Base-by-base conservation (phyloP, 2,113 vertebrate species). In the Ictalurus punctatus region DNA sequence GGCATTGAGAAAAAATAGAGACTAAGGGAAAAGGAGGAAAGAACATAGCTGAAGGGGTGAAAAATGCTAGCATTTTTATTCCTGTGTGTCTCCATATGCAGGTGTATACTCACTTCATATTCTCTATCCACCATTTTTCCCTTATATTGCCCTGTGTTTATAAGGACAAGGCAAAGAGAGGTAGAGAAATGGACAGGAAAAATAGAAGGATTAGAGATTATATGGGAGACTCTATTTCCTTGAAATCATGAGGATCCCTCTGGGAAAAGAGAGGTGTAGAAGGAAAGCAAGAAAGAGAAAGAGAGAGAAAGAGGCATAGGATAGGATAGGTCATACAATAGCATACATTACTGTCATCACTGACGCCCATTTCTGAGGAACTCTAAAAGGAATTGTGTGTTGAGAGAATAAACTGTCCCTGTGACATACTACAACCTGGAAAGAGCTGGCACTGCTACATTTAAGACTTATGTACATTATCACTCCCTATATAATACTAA, bases 291-390 rank as follows among this genome's bases (percentile, higher is more conserved):
- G 5, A 25, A 13, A 84, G 19, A 61, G 5, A 23, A 14, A 65
- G 73, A 61, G 67, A 71, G 58, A 61, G 56, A 87, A 52, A 84
- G 54, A 65, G 52, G 63, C 71, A 59, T 9, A 52, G 48, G 9
- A 48, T 30, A 79, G 34, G 67, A 30, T 61, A 80, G 48, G 83
- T 21, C 4, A 54, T 81, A 6, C 44, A 44, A 6, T 44, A 3
- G 94, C 91, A 94, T 94, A 92, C 88, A 93, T 95, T 94, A 93
- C 87, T 93, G 92, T 93, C 93, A 92, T 86, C 54, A 83, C 10
- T 83, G 67, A 89, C 88, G 88, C 89, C 69, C 84, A 80, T 90
- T 85, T 84, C 59, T 89, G 67, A 69, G 91, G 86, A 85, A 85
- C 65, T 85, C 85, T 84, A 89, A 88, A 85, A 83, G 80, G 59